Conservation (phyloP, 2,888 invertebrate genomes). For the Pimpla rufipes region DNA sequence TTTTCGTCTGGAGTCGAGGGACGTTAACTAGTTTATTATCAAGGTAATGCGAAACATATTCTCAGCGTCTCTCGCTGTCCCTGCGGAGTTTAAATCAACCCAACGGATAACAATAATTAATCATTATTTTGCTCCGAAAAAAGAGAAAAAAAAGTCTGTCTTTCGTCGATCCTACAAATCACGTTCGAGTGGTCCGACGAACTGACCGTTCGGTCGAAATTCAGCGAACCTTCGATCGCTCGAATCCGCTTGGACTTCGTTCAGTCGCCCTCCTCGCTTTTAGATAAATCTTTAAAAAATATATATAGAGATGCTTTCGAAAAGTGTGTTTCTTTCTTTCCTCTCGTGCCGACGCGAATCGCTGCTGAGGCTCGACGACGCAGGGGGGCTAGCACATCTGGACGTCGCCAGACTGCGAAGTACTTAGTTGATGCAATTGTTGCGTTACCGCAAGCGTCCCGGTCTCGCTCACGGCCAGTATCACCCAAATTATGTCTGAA, state of each 20-base stretch:
- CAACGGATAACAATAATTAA: background rate
- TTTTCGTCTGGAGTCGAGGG: background rate
- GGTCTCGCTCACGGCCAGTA: slow-evolving; percentile 92
- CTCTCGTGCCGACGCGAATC: slow-evolving; percentile 40
- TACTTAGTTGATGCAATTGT: slow-evolving; percentile 89
- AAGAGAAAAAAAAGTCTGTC: slow-evolving; percentile 9
- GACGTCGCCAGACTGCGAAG: slow-evolving; percentile 82
- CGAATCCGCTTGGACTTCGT: slow-evolving; percentile 36
- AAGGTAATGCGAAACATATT: background rate
- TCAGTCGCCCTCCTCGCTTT: slow-evolving; percentile 23
- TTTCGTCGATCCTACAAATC: background rate
- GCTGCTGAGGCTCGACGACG: slow-evolving; percentile 49
- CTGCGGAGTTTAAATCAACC: no score
- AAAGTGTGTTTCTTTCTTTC: slow-evolving; percentile 56
- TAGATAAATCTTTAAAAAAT: slow-evolving; percentile 67
- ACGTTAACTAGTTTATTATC: slow-evolving; percentile 2
- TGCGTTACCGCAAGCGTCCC: slow-evolving; percentile 93
- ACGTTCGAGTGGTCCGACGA: slow-evolving; percentile 13
- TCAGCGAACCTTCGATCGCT: slow-evolving; percentile 47
- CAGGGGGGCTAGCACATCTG: slow-evolving; percentile 83
- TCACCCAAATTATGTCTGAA: slow-evolving; percentile 93
- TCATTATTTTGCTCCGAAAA: slow-evolving; percentile 14
- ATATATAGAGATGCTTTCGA: slow-evolving; percentile 64
- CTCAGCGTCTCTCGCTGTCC: no score
- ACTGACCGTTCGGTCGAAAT: slow-evolving; percentile 41